These are phyloP conservation scores for Sebastes oblongus DNA, from an alignment of 2,797 vertebrate species.

Conservation along the genomic window DNA sequence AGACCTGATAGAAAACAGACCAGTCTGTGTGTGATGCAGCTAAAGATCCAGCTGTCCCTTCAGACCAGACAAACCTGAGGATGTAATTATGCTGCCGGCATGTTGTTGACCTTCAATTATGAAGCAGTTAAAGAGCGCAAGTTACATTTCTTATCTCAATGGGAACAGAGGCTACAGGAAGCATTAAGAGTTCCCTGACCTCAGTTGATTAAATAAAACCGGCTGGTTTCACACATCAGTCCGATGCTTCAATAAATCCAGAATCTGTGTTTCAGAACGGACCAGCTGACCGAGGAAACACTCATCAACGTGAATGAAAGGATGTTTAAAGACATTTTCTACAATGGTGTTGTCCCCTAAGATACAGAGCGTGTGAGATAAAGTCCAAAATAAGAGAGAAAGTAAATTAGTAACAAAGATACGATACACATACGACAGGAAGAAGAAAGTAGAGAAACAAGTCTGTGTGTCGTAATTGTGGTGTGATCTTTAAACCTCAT, in stretches of 20 bases:
- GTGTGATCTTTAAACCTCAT: conserved; percentile 54
- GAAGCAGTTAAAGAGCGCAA: conserved; percentile 12
- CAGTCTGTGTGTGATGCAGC: background rate
- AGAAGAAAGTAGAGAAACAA: background rate
- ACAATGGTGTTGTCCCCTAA: background rate
- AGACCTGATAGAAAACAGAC: background rate
- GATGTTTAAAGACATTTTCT: background rate
- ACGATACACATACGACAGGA: background rate
- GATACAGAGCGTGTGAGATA: background rate
- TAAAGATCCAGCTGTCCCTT: background rate
- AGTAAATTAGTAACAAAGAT: too few relatives aligned
- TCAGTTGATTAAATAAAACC: conserved; percentile 4
- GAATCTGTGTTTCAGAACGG: background rate
- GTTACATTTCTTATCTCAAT: conserved; percentile 3
- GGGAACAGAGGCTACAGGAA: background rate
- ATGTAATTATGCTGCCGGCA: conserved; percentile 16
- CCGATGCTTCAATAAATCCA: background rate
- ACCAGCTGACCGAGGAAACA: background rate
- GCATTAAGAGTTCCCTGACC: background rate
- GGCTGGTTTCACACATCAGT: background rate
- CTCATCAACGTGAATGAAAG: background rate
- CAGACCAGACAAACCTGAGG: background rate
- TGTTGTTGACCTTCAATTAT: conserved; percentile 36
- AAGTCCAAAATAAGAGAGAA: background rate
- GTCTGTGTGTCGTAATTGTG: conserved; percentile 2